These are phyloP conservation scores for Pluvianellus socialis DNA, from an alignment of 2,113 vertebrate species.

Conservation along the genomic window DNA sequence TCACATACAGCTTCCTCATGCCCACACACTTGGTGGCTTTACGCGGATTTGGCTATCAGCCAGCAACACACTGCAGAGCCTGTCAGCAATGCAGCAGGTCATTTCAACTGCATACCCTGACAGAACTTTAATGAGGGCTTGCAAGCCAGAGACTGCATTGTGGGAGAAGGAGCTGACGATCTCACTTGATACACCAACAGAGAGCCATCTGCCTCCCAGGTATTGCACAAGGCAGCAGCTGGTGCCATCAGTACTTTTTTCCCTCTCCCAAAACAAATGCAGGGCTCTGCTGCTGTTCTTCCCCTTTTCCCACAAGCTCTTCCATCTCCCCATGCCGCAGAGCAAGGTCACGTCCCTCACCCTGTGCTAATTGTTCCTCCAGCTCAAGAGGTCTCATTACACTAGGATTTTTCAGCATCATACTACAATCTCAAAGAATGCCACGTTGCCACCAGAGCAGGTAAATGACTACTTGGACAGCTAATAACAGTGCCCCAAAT, in stretches of 20 bases:
- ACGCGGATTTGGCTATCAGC: neutral
- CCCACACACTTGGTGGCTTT: neutral
- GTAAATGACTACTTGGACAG: neutral
- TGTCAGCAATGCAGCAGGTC: neutral
- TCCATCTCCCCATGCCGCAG: neutral
- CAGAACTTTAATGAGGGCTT: neutral
- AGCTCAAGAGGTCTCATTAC: neutral
- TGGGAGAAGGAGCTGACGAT: neutral
- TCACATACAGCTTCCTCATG: neutral
- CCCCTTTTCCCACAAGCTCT: neutral
- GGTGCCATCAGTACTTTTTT: neutral
- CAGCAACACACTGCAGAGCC: neutral
- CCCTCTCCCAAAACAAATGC: rapidly evolving
- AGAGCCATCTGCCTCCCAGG: neutral
- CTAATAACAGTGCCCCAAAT: neutral
- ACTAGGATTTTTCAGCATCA: neutral
- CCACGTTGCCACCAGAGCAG: neutral
- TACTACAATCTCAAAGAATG: neutral
- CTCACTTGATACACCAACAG: neutral
- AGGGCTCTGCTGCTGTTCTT: neutral
- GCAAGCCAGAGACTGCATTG: neutral
- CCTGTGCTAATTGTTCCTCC: neutral
- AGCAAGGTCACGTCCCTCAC: neutral
- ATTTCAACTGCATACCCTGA: neutral
- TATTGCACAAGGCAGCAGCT: neutral